phyloP scores from a whole-genome alignment of 2,888 invertebrate genomes.

The Tetragonula carbonaria region DNA sequence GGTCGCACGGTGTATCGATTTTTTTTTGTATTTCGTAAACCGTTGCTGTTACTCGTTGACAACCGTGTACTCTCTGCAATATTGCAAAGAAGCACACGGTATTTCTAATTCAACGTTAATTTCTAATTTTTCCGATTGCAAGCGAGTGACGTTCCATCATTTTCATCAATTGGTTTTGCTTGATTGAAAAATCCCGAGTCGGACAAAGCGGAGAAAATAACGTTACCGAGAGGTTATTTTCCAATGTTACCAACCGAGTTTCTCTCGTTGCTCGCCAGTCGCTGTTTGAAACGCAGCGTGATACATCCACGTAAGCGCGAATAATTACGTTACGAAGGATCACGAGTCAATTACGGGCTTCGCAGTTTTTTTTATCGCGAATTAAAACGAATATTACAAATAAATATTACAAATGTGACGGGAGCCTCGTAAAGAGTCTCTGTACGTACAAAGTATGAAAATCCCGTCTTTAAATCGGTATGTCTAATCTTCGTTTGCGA shows the following conservation, averaged over 20 bases:
- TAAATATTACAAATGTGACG: not conserved
- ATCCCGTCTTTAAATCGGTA: not conserved
- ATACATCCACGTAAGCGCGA: not conserved
- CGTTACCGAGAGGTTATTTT: not conserved
- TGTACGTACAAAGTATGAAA: not conserved
- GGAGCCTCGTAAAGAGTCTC: not conserved
- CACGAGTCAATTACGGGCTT: slow-evolving; percentile 9
- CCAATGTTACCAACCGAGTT: not conserved
- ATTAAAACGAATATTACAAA: slow-evolving; percentile 4
- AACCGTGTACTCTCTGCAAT: not conserved
- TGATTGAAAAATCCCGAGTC: no score
- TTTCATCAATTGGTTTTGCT: no score
- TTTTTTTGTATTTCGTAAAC: slow-evolving; percentile 16
- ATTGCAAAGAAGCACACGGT: slow-evolving; percentile 3
- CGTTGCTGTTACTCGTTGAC: not conserved
- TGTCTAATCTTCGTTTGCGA: not conserved
- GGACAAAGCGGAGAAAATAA: no score
- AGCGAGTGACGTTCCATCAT: no score
- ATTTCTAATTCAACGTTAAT: not conserved
- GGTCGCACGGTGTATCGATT: not conserved
- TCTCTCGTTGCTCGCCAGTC: not conserved
- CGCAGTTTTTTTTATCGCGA: not conserved
- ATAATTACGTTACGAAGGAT: not conserved
- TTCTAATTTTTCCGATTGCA: no score
- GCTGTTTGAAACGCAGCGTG: not conserved